phyloP scores from a whole-genome alignment of 2,113 vertebrate species.

The Sminthopsis crassicaudata region DNA sequence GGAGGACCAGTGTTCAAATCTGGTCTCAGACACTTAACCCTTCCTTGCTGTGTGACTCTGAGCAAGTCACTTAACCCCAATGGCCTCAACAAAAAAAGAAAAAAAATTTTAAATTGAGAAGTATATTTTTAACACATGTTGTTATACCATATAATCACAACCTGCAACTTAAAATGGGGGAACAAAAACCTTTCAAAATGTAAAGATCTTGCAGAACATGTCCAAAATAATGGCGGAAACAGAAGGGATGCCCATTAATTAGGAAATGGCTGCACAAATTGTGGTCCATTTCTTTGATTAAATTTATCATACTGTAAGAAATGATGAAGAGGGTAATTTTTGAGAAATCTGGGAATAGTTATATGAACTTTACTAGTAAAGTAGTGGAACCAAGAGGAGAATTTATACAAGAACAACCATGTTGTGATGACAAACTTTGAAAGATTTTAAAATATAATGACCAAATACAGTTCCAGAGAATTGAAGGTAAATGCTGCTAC shows the following conservation, averaged over 20 bases:
- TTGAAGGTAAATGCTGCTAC: background rate
- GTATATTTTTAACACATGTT: background rate
- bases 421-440: background rate
- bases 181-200: background rate
- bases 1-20: no score
- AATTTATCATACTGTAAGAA: background rate
- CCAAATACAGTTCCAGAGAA: background rate
- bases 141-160: background rate
- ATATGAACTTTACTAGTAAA: background rate
- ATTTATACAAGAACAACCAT: background rate
- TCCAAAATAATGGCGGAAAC: background rate
- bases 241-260: background rate
- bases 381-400: background rate
- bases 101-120: background rate
- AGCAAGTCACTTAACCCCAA: no score
- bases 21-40: no score
- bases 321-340: background rate
- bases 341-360: background rate
- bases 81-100: no score
- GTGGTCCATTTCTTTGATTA: background rate
- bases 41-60: no score
- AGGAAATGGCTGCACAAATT: background rate
- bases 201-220: background rate
- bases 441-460: background rate
- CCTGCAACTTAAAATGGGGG: background rate